Evolutionary conservation across 2,797 vertebrate species (phyloP).

Genomic region (Anas georgica): DNA sequence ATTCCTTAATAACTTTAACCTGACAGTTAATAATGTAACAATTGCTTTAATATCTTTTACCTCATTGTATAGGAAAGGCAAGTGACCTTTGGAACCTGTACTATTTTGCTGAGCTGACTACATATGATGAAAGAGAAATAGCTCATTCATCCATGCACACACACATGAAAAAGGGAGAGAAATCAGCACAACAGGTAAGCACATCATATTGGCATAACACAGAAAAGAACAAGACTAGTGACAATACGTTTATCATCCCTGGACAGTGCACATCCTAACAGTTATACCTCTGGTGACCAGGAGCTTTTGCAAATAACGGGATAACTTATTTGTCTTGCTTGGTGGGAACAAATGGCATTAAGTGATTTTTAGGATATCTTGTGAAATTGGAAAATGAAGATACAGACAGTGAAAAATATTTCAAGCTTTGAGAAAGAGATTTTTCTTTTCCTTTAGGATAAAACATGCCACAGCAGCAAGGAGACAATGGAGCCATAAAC

Average conservation of each 20-base stretch:
- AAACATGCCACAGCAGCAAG: background rate
- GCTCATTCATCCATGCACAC: background rate
- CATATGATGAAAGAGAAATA: background rate
- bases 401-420: background rate
- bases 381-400: background rate
- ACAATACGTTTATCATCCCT: background rate
- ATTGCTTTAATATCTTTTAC: background rate
- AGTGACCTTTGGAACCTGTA: background rate
- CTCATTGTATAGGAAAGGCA: background rate
- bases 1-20: constrained; percentile 18
- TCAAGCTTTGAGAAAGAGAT: background rate
- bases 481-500: background rate
- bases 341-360: background rate
- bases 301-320: background rate
- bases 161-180: background rate
- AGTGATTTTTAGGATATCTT: background rate
- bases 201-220: background rate
- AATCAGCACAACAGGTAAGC: accelerated
- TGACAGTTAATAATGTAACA: constrained; percentile 4
- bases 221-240: background rate
- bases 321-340: background rate
- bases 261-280: background rate
- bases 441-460: background rate
- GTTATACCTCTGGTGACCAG: background rate
- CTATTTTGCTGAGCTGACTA: background rate